Evolutionary conservation across 2,797 vertebrate genomes (phyloP).

Genomic region (Emys orbicularis): DNA sequence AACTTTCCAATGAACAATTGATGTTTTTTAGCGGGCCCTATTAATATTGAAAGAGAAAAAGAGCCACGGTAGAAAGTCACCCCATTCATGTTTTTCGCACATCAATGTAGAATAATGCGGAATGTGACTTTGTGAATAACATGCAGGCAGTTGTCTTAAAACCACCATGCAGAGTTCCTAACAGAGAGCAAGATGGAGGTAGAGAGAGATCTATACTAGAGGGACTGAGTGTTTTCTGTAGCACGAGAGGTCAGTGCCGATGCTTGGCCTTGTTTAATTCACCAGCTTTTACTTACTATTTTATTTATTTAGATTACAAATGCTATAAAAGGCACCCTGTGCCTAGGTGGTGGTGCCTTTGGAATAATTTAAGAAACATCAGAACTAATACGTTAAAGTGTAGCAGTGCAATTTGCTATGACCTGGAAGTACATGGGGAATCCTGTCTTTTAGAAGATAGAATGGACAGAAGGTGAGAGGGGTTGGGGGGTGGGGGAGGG

Average conservation of each 20-base stretch:
- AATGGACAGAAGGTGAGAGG: neutral
- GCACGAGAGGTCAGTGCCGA: neutral
- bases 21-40: conserved; percentile 55
- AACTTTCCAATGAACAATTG: conserved; percentile 54
- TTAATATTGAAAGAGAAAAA: conserved; percentile 62
- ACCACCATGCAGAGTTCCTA: conserved; percentile 26
- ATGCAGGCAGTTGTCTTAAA: conserved; percentile 5
- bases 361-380: neutral
- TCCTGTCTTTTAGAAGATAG: neutral
- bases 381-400: neutral
- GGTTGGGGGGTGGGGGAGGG: neutral
- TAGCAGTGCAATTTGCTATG: fast-evolving
- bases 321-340: neutral
- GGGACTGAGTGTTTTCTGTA: neutral
- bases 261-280: neutral
- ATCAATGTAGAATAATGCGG: conserved; percentile 17
- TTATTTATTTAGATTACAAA: neutral
- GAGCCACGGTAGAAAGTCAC: conserved; percentile 69
- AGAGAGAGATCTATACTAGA: neutral
- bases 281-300: neutral
- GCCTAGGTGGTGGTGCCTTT: neutral
- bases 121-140: conserved; percentile 4
- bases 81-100: conserved; percentile 31
- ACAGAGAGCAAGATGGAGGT: neutral
- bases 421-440: neutral